phyloP scores from a whole-genome alignment of 2,113 vertebrate species.

The Myxocyprinus asiaticus region DNA sequence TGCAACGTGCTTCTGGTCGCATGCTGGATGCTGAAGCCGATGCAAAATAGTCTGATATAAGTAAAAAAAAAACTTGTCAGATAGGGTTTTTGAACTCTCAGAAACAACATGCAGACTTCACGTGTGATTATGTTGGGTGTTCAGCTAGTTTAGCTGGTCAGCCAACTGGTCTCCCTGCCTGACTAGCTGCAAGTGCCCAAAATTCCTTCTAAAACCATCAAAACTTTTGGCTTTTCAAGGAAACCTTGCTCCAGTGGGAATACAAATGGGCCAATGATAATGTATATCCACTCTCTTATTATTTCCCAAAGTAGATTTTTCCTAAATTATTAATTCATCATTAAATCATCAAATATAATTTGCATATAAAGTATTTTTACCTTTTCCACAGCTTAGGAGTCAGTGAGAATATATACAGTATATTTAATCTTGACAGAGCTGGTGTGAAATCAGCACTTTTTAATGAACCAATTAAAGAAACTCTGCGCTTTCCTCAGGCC shows the following conservation, averaged over 20 bases:
- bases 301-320: background rate
- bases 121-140: no score
- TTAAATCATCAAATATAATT: slow-evolving; percentile 4
- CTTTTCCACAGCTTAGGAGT: background rate
- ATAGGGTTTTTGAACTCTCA: no score
- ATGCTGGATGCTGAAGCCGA: no score
- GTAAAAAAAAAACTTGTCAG: no score
- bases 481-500: background rate
- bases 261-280: background rate
- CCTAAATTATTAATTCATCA: background rate
- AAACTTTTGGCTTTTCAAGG: background rate
- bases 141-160: no score
- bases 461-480: slow-evolving; percentile 45
- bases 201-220: no score
- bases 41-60: no score
- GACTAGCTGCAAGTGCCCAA: no score
- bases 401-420: background rate
- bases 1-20: no score
- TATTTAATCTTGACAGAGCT: slow-evolving; percentile 7
- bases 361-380: slow-evolving; percentile 20
- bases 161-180: no score
- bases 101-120: no score
- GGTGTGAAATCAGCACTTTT: slow-evolving; percentile 7
- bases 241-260: background rate
- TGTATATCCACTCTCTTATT: background rate